A percentile compares a stretch with the other conserved stretches of the same genome.
Conservation (phyloP, 2,888 invertebrate genomes). For the Apocheima hispidaria region DNA sequence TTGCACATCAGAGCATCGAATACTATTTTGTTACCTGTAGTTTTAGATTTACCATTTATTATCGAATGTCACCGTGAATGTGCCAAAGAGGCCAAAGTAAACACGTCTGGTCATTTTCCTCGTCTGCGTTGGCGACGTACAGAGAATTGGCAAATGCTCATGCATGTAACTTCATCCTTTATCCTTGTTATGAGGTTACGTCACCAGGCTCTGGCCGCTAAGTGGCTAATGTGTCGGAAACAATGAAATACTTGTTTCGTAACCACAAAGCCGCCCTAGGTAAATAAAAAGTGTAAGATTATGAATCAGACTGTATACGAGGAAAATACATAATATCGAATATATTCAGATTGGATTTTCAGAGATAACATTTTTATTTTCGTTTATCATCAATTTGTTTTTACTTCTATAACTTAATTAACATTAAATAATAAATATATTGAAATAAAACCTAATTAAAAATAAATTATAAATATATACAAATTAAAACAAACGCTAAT, state of each 20-base stretch:
- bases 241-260: constrained; percentile 52
- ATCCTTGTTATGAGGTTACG: constrained; percentile 47
- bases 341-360: no score
- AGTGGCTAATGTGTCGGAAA: constrained; percentile 64
- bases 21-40: background rate
- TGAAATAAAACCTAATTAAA: no score
- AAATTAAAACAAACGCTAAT: no score
- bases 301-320: no score
- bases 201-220: constrained; percentile 50
- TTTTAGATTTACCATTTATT: background rate
- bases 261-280: background rate
- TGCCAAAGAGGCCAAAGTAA: constrained; percentile 2
- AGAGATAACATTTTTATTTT: no score
- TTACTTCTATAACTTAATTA: no score
- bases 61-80: background rate
- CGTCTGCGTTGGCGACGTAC: constrained; percentile 5
- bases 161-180: constrained; percentile 35
- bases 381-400: no score
- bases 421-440: no score
- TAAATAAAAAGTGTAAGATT: no score
- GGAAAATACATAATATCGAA: no score
- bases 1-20: no score
- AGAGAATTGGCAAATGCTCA: constrained; percentile 16
- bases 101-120: constrained; percentile 18
- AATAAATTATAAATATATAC: no score